Percentiles rank a stretch among this genome's conserved stretches.
Conservation (phyloP, 2,113 vertebrate species). For the Chroicocephalus ridibundus region DNA sequence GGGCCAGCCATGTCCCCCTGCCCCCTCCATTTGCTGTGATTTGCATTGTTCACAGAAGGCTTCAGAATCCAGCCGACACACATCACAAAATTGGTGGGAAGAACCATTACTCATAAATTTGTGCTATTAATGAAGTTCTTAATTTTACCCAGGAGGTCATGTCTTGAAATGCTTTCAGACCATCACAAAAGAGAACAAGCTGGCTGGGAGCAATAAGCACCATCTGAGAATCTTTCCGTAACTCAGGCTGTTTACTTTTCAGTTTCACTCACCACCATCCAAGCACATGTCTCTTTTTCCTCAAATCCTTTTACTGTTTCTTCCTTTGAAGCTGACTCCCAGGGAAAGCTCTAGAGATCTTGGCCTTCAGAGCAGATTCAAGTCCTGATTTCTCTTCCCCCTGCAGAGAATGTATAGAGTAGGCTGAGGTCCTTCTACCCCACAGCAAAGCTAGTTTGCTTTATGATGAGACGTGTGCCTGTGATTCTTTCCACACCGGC, state of each 20-base stretch:
- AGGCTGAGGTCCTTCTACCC: not conserved
- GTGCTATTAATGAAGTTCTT: slow-evolving; percentile 6
- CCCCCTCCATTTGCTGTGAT: not conserved
- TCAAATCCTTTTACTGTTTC: not conserved
- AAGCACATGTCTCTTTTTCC: not conserved
- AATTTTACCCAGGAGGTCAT: not conserved
- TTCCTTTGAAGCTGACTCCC: not conserved
- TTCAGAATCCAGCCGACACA: not conserved
- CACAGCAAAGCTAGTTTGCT: not conserved
- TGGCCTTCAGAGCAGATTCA: not conserved
- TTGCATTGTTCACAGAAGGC: not conserved
- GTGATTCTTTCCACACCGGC: not conserved
- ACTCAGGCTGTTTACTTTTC: not conserved
- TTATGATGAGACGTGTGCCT: not conserved
- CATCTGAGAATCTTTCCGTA: slow-evolving; percentile 2
- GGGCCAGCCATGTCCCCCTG: not conserved
- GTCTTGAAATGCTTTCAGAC: slow-evolving; percentile 11
- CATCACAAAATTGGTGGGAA: not conserved
- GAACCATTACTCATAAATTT: not conserved
- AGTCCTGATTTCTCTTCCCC: not conserved
- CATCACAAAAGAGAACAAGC: not conserved
- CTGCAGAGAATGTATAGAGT: not conserved
- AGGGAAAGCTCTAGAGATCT: not conserved
- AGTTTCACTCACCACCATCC: not conserved
- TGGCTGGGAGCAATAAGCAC: slow-evolving; percentile 2